Evolutionary conservation across 1,140 invertebrate species (phyloP), one percentile per base, ranked within the genome.

Genomic region (Drosophila setifemur): DNA sequence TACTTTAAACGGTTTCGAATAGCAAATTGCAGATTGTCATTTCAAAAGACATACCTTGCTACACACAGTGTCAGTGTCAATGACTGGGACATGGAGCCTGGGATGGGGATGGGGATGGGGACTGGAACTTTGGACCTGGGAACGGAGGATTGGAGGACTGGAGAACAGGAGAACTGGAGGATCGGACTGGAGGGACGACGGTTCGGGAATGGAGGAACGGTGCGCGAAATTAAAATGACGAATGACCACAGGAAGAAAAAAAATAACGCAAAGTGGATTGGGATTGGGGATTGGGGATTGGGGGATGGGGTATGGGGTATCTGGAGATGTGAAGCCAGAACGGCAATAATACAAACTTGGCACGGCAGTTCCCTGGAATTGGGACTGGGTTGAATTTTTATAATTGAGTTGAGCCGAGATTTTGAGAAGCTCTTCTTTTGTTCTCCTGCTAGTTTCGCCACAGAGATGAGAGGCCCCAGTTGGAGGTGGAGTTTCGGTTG

Each of bases 1-100:
- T 82, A 82, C 78, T 82, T 82, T 82, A 82, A 82, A 83, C 78
- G 78, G 76, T 81, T 81, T 79, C 76, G 76, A 79, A 79, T 79
- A 79, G 76, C 76, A 79, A 79, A 79, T 79, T 79, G 76, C 76
- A 79, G 77, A 82, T 81, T 81, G 77, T 81, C 77, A 81, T 81
- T 81, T 81, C 77, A 81, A 72, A 76, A 81, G 74, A 77, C 74
- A 77, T 77, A 77, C 73, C 74, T 72, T 77, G 77, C 77, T 77
- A 81, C 77, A 81, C 77, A 81, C n/a, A n/a, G n/a, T 81, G 82
- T 81, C 77, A 81, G 77, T 81, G 53, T 57, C 53, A 57, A 57
- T 82, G 77, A 76, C 58, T 72, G 55, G 58, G 39, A 35, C 11
- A 4, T 25, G 52, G 42, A 19, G 25, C n/a, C n/a, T n/a, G n/a